phyloP scores from a whole-genome alignment of 2,797 vertebrate genomes.

The Tauraco hartlaubi region DNA sequence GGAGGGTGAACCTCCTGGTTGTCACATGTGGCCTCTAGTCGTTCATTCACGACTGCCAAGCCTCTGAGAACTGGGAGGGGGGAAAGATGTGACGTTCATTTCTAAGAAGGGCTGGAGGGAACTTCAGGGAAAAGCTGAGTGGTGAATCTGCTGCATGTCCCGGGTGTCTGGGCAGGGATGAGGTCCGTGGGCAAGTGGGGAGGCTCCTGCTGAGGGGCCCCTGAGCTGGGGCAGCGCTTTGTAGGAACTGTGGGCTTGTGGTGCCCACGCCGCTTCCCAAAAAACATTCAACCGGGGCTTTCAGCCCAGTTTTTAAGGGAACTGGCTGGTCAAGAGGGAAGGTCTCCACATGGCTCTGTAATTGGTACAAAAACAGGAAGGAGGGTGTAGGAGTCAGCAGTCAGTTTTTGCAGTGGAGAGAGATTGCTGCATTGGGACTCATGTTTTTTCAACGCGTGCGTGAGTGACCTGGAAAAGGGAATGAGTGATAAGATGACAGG shows the following conservation, averaged over 20 bases:
- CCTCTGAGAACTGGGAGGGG: neutral
- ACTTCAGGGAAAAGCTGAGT: neutral
- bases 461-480: conserved; percentile 44
- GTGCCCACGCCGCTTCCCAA: neutral
- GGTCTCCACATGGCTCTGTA: neutral
- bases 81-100: neutral
- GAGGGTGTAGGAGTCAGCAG: conserved; percentile 3
- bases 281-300: neutral
- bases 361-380: conserved; percentile 54
- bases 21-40: neutral
- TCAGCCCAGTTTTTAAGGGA: neutral
- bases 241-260: neutral
- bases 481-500: neutral
- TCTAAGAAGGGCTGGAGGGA: conserved; percentile 25
- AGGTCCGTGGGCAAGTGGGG: neutral
- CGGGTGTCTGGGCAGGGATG: neutral
- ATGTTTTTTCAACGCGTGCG: neutral
- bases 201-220: neutral
- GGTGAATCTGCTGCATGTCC: neutral
- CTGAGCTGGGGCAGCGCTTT: neutral
- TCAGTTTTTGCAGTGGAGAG: neutral
- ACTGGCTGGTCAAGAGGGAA: neutral
- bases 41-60: neutral
- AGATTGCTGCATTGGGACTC: neutral
- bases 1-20: neutral